phyloP scores from a whole-genome alignment of 1,140 invertebrate species.

The Tribolium madens region DNA sequence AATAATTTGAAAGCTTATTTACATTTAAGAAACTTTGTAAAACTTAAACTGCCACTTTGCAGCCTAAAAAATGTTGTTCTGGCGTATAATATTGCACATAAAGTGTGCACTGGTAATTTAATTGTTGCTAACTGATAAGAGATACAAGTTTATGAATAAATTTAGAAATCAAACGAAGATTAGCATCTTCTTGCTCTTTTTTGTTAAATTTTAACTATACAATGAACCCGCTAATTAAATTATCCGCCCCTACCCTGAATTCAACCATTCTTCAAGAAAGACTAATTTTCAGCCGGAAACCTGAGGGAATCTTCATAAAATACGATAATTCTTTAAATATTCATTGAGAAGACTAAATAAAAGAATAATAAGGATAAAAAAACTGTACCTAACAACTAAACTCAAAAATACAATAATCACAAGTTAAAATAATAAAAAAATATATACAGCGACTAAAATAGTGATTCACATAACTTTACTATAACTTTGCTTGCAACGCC shows the following conservation, averaged over 20 bases:
- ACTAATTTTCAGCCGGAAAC: not conserved
- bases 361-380: too few species aligned
- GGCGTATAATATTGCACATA: slow-evolving; percentile 19
- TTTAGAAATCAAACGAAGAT: slow-evolving; percentile 40
- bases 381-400: too few species aligned
- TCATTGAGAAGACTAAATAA: not conserved
- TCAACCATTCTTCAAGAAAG: slow-evolving; percentile 1
- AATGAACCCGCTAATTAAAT: slow-evolving; percentile 2
- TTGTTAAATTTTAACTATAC: slow-evolving; percentile 30
- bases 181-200: slow-evolving; percentile 11
- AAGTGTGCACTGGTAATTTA: slow-evolving; percentile 17
- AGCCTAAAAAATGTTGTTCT: too few species aligned
- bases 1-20: too few species aligned
- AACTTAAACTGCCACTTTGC: too few species aligned
- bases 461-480: too few species aligned
- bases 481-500: too few species aligned
- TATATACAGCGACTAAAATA: too few species aligned
- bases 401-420: too few species aligned
- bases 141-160: slow-evolving; percentile 45
- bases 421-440: too few species aligned
- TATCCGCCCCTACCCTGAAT: slow-evolving; percentile 6
- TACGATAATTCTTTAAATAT: not conserved
- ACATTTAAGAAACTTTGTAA: too few species aligned
- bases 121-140: slow-evolving; percentile 29
- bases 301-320: not conserved